A percentile compares a stretch with the other conserved stretches of the same genome.
Conservation (phyloP, 2,888 invertebrate species). For the Danaus chrysippus region DNA sequence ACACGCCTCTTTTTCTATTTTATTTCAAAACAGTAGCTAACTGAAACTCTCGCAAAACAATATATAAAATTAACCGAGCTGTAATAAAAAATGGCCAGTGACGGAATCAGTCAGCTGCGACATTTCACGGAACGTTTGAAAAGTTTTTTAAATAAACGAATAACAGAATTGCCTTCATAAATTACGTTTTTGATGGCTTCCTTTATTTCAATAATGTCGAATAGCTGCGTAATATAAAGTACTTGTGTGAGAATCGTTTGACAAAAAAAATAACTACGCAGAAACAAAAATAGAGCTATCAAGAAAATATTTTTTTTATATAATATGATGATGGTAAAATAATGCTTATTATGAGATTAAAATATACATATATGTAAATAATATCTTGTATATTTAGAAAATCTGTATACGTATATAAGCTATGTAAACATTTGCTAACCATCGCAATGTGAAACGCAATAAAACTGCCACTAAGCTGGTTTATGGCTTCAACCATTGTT, state of each 20-base stretch:
- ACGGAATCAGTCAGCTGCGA: conserved; percentile 20
- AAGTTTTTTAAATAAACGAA: background rate
- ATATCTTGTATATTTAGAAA: background rate
- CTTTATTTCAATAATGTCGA: background rate
- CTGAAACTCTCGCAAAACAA: conserved; percentile 14
- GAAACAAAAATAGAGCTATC: too few species aligned
- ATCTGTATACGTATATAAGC: conserved; percentile 6
- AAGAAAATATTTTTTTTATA: too few species aligned
- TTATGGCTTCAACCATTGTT: conserved; percentile 24
- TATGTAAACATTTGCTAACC: conserved; percentile 19
- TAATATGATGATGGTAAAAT: too few species aligned
- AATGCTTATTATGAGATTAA: too few species aligned
- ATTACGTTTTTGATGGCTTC: conserved; percentile 1
- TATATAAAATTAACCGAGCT: conserved; percentile 25
- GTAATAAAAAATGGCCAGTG: conserved; percentile 26
- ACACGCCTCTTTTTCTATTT: conserved; percentile 25
- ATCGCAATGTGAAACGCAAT: conserved; percentile 19
- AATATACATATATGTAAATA: background rate
- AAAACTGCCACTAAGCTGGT: conserved; percentile 21
- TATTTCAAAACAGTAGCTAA: conserved; percentile 25
- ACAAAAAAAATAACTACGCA: background rate
- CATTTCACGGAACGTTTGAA: conserved; percentile 9
- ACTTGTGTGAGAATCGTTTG: background rate
- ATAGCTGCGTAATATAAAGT: background rate
- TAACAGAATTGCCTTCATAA: background rate